These are phyloP conservation scores for Porites divaricata DNA, from an alignment of 92 coral and sea anemone species.

Conservation along the genomic window DNA sequence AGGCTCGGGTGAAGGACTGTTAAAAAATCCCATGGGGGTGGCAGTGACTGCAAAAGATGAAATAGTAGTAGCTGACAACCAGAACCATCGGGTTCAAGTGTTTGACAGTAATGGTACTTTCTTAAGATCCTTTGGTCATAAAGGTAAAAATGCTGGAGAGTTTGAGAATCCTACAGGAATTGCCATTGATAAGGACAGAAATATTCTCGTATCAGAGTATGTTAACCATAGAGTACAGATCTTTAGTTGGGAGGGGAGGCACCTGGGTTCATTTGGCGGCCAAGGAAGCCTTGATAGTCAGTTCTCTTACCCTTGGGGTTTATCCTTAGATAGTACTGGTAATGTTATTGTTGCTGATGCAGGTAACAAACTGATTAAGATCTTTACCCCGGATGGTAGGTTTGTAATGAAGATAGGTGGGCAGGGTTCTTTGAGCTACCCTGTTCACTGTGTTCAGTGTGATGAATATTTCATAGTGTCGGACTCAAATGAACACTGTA, in stretches of 20 bases:
- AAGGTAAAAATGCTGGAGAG: not conserved
- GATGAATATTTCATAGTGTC: not conserved
- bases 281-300: not conserved
- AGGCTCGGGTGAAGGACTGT: not conserved
- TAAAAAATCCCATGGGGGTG: not conserved
- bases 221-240: not conserved
- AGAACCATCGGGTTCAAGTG: too few relatives aligned
- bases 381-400: not conserved
- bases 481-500: not conserved
- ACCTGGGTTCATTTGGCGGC: not conserved
- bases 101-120: too few relatives aligned
- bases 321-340: slow-evolving; percentile 8
- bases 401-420: not conserved
- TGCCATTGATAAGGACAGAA: not conserved
- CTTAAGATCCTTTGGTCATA: too few relatives aligned
- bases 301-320: not conserved
- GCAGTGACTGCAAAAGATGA: not conserved
- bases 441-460: slow-evolving; percentile 9
- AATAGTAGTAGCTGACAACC: not conserved
- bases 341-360: slow-evolving; percentile 7
- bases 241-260: not conserved
- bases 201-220: not conserved
- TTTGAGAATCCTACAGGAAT: not conserved
- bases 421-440: not conserved
- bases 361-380: slow-evolving; percentile 5